Evolutionary conservation across 2,113 vertebrate genomes (phyloP), one percentile per base, ranked within the genome.

Genomic region (Aptenodytes patagonicus): DNA sequence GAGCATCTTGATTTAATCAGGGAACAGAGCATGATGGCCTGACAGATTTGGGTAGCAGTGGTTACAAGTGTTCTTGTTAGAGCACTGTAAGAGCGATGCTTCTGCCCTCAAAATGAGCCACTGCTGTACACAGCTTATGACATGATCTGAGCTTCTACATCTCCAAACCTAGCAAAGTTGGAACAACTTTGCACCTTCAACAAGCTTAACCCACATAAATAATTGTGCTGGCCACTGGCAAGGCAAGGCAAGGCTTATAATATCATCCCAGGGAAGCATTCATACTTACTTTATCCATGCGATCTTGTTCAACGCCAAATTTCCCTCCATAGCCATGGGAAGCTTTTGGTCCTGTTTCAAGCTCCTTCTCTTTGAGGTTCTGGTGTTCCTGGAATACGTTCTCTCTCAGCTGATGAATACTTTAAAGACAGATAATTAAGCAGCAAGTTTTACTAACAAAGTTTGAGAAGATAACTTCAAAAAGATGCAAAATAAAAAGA

Each of bases 241-340:
- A 26, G 7, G 65, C 13, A 44, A 46, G 42, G 46, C 32, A 29
- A 26, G 19, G 61, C 38, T 83, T 13, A 14, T 1, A 32, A 1
- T 4, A 21, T 3, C 15, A 64, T 3, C n/a, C 42, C 69, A 68
- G 31, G 66, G 71, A 42, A 73, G 26, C 24, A 11, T 1, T 7
- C 7, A 13, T 24, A 91, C 98, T 96, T 83, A 99, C 99, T 97
- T 99, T 99, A 97, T 99, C 99, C 99, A 99, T 99, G 22, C 99
- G 98, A 80, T 99, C 99, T 72, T 99, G 98, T 88, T 99, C 99
- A 42, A 99, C 98, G 0, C 99, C 99, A 20, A 99, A 99, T 55
- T 98, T 99, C 2, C 99, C 99, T 31, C 99, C 99, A 0, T 99
- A 99, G 44, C 99, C 99, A 10, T 99, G 99, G 1, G 99, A 99